Conservation (phyloP, 2,888 invertebrate species). For the Diachrysia chrysitis region DNA sequence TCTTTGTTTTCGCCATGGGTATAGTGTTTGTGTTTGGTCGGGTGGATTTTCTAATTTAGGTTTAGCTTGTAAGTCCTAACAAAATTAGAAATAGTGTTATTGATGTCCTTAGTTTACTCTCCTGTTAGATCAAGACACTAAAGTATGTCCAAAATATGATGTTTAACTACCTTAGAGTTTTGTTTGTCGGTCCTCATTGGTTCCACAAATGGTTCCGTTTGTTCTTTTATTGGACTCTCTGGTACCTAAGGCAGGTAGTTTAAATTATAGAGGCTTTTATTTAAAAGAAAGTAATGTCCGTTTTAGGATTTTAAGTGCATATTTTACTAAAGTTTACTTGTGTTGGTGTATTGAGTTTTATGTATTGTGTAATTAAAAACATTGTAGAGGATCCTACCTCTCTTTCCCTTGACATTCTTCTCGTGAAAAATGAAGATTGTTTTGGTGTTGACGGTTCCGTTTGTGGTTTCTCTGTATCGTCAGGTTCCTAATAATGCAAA, state of each 20-base stretch:
- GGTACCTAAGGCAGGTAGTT: conserved; percentile 13
- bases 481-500: conserved; percentile 64
- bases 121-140: background rate
- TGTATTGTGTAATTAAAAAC: conserved; percentile 8
- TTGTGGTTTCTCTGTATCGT: conserved; percentile 62
- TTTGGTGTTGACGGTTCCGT: conserved; percentile 58
- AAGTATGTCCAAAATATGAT: background rate
- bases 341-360: conserved; percentile 17
- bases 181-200: conserved; percentile 3
- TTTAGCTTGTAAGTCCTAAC: conserved; percentile 31
- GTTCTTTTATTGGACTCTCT: conserved; percentile 7
- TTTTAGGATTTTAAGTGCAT: background rate
- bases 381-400: conserved; percentile 27
- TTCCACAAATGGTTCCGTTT: conserved; percentile 24
- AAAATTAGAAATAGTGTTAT: conserved; percentile 16
- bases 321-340: conserved; percentile 5
- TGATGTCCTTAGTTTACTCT: background rate
- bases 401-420: conserved; percentile 61
- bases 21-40: conserved; percentile 59
- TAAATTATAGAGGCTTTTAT: background rate
- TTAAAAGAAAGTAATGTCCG: background rate
- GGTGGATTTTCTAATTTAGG: conserved; percentile 47
- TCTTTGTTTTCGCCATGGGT: conserved; percentile 68
- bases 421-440: conserved; percentile 67
- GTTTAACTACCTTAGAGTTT: conserved; percentile 27